Conservation (phyloP, 1,140 invertebrate genomes). For the Ylistrum balloti region DNA sequence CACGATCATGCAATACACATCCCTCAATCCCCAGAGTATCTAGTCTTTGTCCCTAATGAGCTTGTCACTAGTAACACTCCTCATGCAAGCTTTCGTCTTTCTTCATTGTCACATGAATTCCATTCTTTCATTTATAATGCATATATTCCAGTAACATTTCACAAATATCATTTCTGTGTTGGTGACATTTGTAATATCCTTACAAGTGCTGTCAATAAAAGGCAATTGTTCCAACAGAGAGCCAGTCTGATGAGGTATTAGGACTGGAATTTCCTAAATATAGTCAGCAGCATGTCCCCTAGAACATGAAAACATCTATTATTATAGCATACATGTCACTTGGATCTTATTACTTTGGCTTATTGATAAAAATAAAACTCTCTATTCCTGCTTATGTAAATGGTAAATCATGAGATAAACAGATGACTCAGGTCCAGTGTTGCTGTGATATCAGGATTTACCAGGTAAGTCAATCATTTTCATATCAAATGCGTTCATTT, state of each 20-base stretch:
- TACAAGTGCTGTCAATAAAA: background rate
- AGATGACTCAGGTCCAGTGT: too few relatives aligned
- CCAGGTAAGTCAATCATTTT: too few relatives aligned
- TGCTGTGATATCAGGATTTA: too few relatives aligned
- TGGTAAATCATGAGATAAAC: too few relatives aligned
- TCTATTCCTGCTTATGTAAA: too few relatives aligned
- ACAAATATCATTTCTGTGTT: background rate
- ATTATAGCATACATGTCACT: too few relatives aligned
- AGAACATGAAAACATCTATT: background rate
- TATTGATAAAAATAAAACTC: too few relatives aligned
- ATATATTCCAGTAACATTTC: background rate
- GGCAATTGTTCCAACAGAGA: slow-evolving; percentile 2
- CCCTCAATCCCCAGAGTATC: background rate
- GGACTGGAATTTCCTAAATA: background rate
- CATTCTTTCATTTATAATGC: background rate
- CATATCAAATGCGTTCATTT: too few relatives aligned
- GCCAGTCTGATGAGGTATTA: background rate
- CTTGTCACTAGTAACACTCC: background rate
- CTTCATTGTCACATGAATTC: background rate
- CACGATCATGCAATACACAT: background rate
- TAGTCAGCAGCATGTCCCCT: background rate
- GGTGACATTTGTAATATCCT: slow-evolving; percentile 15
- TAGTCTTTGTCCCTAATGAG: background rate
- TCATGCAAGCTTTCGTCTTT: background rate
- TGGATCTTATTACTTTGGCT: too few relatives aligned